A percentile compares a stretch with the other conserved stretches of the same genome.
Conservation (phyloP, 35 echinoderm and acorn worm genomes). For the Hemicentrotus pulcherrimus region DNA sequence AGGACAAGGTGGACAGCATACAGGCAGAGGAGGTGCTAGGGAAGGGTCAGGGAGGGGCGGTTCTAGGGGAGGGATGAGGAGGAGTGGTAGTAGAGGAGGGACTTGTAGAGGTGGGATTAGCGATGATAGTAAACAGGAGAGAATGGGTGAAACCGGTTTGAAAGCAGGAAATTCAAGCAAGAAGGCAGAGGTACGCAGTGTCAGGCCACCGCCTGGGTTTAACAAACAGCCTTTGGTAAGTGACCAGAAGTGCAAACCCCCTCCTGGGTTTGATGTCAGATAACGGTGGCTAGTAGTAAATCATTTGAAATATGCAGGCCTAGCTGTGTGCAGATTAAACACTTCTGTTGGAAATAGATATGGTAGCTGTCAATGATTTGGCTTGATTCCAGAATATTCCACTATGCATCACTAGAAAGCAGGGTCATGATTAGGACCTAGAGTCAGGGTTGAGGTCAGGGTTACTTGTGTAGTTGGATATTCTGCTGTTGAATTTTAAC, state of each 20-base stretch:
- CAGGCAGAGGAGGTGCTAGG: neutral
- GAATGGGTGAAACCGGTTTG: neutral
- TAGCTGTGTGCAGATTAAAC: too few species aligned
- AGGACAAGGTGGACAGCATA: neutral
- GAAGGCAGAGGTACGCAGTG: neutral
- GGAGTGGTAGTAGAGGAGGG: neutral
- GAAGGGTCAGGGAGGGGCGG: neutral
- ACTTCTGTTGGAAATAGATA: too few species aligned
- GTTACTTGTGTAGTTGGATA: too few species aligned
- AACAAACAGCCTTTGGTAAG: neutral
- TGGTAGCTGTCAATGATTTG: too few species aligned
- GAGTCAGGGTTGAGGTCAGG: too few species aligned
- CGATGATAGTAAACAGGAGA: neutral
- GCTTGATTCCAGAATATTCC: too few species aligned
- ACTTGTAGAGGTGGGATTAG: neutral
- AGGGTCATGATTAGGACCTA: too few species aligned
- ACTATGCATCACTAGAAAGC: too few species aligned
- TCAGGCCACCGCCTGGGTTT: constrained; percentile 18
- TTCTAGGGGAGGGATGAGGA: neutral
- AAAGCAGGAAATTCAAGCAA: neutral
- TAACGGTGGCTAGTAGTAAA: constrained; percentile 1
- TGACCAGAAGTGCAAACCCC: constrained; percentile 26
- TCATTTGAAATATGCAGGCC: neutral
- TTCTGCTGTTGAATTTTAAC: too few species aligned
- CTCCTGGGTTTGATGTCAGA: constrained; percentile 71